These are phyloP conservation scores for Mnemiopsis leidyi DNA, from an alignment of 37 sponge, comb jelly and placozoan genomes.

Conservation along the genomic window DNA sequence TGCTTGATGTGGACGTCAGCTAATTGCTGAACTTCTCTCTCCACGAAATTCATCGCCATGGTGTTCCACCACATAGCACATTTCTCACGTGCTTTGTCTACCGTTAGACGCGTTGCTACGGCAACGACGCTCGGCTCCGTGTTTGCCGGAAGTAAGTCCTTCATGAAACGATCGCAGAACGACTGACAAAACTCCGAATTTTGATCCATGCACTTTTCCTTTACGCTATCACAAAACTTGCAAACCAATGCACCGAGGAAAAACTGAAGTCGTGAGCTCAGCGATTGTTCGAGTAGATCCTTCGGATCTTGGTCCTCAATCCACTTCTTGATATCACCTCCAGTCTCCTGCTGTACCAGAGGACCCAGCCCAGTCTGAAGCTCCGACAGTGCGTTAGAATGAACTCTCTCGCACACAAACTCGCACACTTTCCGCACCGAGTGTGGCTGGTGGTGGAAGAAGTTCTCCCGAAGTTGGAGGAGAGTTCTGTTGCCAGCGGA, in stretches of 20 bases:
- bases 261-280: conserved; percentile 29
- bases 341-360: neutral
- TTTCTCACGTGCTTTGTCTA: neutral
- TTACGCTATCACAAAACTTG: neutral
- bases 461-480: conserved; percentile 32
- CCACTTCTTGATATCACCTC: neutral
- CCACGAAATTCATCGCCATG: conserved; percentile 56
- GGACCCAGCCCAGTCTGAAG: neutral
- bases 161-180: neutral
- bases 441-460: conserved; percentile 63
- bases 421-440: conserved; percentile 19
- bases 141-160: neutral
- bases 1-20: conserved; percentile 13
- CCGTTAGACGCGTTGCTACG: conserved; percentile 21
- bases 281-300: conserved; percentile 8
- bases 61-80: conserved; percentile 35
- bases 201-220: neutral
- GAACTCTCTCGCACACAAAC: conserved; percentile 39
- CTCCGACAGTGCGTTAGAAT: neutral
- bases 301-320: neutral
- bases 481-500: neutral
- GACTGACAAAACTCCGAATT: neutral
- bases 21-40: conserved; percentile 13
- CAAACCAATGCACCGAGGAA: neutral
- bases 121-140: conserved; percentile 21